phyloP scores from a whole-genome alignment of 2,888 invertebrate genomes.

The Idaea straminata region DNA sequence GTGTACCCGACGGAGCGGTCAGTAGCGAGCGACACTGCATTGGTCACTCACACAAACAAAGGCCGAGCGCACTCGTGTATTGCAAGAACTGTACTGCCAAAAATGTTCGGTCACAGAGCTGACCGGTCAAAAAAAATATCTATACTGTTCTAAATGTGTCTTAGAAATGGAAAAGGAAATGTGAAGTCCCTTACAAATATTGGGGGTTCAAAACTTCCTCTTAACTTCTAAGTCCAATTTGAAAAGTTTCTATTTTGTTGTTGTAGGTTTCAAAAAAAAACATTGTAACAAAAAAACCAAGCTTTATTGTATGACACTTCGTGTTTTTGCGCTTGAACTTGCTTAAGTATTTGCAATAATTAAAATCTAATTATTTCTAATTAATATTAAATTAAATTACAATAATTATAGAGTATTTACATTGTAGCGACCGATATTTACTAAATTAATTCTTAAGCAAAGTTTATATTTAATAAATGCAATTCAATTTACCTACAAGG shows the following conservation, averaged over 20 bases:
- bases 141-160: no score
- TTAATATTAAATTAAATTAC: conserved; percentile 23
- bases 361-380: conserved; percentile 25
- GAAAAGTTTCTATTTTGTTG: background rate
- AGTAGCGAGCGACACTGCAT: no score
- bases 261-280: conserved; percentile 28
- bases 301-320: conserved; percentile 74
- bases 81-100: no score
- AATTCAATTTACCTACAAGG: background rate
- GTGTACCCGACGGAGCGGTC: no score
- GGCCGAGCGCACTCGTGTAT: no score
- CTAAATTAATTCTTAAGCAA: conserved; percentile 31
- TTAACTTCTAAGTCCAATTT: no score
- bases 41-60: no score
- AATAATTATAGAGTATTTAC: conserved; percentile 36
- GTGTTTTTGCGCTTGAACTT: conserved; percentile 46
- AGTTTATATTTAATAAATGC: conserved; percentile 14
- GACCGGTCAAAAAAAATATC: no score
- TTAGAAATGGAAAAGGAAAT: no score
- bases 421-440: conserved; percentile 34
- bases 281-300: conserved; percentile 50
- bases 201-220: no score
- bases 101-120: no score
- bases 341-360: conserved; percentile 19
- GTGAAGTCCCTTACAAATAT: no score